Conservation (phyloP, 2,888 invertebrate species). For the Drosophila parthenogenetica region DNA sequence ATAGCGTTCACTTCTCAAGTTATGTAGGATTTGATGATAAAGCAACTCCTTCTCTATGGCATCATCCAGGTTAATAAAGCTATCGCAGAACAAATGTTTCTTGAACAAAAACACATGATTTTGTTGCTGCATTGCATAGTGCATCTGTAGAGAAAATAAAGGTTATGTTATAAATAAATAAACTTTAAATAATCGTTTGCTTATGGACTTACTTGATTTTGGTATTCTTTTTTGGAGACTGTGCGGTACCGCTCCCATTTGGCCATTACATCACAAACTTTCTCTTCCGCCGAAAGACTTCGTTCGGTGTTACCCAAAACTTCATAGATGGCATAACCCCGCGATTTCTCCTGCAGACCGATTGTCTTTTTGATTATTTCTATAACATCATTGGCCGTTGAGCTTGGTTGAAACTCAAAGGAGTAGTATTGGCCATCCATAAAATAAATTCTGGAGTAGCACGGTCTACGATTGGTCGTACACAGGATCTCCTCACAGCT, state of each 20-base stretch:
- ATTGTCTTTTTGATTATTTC: conserved; percentile 95
- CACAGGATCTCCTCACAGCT: conserved; percentile 96
- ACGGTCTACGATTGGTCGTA: conserved; percentile 94
- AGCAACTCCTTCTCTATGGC: conserved; percentile 97
- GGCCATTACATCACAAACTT: conserved; percentile 97
- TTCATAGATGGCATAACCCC: conserved; percentile 96
- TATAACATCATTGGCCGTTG: conserved; percentile 95
- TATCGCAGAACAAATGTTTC: conserved; percentile 93
- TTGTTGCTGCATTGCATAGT: conserved; percentile 76
- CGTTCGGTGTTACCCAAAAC: conserved; percentile 94
- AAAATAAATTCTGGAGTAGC: conserved; percentile 95
- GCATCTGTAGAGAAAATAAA: conserved; percentile 4
- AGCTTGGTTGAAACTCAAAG: conserved; percentile 97
- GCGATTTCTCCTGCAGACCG: conserved; percentile 86
- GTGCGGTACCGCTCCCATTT: conserved; percentile 96
- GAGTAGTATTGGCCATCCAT: conserved; percentile 98
- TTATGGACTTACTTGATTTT: conserved; percentile 71
- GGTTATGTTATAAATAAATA: neutral
- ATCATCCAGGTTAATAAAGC: conserved; percentile 91
- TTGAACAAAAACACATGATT: conserved; percentile 91
- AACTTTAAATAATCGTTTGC: neutral
- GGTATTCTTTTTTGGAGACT: conserved; percentile 88
- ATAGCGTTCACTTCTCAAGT: conserved; percentile 94
- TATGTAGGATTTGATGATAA: conserved; percentile 96
- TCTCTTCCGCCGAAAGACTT: conserved; percentile 93